Evolutionary conservation across 2,888 invertebrate species (phyloP), one percentile per base, ranked within the genome.

Genomic region (Drosophila lacicola): DNA sequence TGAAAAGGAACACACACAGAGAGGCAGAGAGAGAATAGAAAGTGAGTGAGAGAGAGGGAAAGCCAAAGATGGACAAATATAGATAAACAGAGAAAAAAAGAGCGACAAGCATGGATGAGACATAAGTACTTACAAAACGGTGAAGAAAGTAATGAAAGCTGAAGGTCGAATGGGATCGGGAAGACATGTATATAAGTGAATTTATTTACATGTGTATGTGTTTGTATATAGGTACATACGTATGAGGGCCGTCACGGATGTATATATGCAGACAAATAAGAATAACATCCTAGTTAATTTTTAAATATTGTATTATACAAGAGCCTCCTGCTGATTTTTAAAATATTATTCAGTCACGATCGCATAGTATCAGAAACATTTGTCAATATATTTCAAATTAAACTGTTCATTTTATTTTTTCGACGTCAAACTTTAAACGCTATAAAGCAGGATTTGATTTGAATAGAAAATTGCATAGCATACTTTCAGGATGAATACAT

Each of bases 41-140:
- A 69, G 14, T 19, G 6, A 63, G 25, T 47, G 10, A 51, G n/a
- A 61, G 33, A 39, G 21, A 44, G 14, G 21, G 19, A 56, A 21
- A 47, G 11, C 46, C 10, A 57, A 29, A 50, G 21, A 44, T 17
- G 61, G 10, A 45, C 8, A 61, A 37, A 64, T 19, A 56, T 29
- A 56, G 33, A 56, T 41, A 54, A 39, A 63, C 39, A 57, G 33
- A 45, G 46, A 54, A 34, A 44, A 42, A 46, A 47, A 60, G 49
- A 74, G 56, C 66, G 45, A 63, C 50, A 73, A 68, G 63, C 62
- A 51, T 49, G 69, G 57, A 73, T 65, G 70, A 58, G 58, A 73
- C 57, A 50, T 45, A 70, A 69, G 58, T 55, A 66, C 72, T 53
- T 53, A 53, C 53, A 53, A 66, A 57, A 70, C 51, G 34, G 44